Base-by-base conservation (phyloP, 1,140 invertebrate genomes). In the Augochlora pura region DNA sequence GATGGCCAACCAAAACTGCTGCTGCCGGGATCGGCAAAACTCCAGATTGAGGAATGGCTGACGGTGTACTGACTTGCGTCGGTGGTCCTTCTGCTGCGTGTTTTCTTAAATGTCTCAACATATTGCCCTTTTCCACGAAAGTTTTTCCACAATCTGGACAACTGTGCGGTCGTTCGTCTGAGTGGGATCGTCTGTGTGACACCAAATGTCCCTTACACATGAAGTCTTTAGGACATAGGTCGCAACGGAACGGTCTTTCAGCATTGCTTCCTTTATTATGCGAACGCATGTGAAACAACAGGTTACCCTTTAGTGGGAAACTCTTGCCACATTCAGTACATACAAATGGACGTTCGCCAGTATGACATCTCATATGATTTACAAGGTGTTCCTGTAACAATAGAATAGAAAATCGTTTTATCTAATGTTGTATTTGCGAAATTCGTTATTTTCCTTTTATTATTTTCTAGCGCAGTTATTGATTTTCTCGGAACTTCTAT, bases 191-290 rank as follows among this genome's bases (percentile, higher is more conserved):
- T 85, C 97, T 94, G 90, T 99, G 98, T 1, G 97, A 96, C 71
- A 97, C 96, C 74, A 99, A 94, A 93, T 99, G 98, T 59, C 98
- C 98, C 94, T 99, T 99, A 91, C 98, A 96, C 92, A 99, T 96
- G 93, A 99, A 99, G 86, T 98, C 97, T 92, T 99, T 99, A 39
- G 97, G 96, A 90, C 99, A 99, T 63, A 99, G 95, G 86, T 99
- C 98, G 91, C 99, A 99, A 39, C 97, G 94, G 93, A 98, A 99
- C 0, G 98, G 98, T 75, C 98, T 93, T 89, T 98, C 97, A 80
- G 97, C 96, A 42, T 97, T 97, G 80, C 94, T 94, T 38, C 95
- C 95, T 89, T 97, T 97, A 87, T 96, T 96, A 93, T 99, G 99
- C 46, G 98, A 99, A 57, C 98, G 94, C 93, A 99, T 98, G 93